Percentiles rank a stretch among this genome's conserved stretches.
Conservation (phyloP, 2,113 vertebrate species). For the Etheostoma cragini region DNA sequence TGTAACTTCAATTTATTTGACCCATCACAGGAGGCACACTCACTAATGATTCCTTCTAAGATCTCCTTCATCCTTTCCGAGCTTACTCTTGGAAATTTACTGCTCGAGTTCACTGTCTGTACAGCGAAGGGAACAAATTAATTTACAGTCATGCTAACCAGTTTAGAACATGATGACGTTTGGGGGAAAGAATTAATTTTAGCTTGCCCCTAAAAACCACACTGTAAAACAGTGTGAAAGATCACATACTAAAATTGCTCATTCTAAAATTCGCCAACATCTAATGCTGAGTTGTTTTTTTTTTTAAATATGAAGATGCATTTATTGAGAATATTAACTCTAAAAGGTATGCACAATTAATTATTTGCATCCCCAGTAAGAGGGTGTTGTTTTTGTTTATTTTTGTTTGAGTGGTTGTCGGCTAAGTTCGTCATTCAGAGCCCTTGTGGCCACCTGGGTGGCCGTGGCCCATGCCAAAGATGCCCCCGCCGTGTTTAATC, state of each 20-base stretch:
- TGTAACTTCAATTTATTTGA: slow-evolving; percentile 58
- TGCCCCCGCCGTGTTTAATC: slow-evolving; percentile 80
- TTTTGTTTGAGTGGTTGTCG: slow-evolving; percentile 65
- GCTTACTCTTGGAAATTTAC: slow-evolving; percentile 72
- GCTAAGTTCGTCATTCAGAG: slow-evolving; percentile 56
- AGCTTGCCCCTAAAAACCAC: slow-evolving; percentile 57
- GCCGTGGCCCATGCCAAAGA: slow-evolving; percentile 74
- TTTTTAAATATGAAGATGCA: slow-evolving; percentile 2
- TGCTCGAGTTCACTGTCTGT: slow-evolving; percentile 60
- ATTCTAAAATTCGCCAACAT: slow-evolving; percentile 44
- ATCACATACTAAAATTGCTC: slow-evolving; percentile 61
- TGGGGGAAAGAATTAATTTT: slow-evolving; percentile 73
- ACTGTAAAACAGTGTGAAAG: slow-evolving; percentile 69
- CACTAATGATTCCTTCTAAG: slow-evolving; percentile 50
- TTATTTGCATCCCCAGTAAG: slow-evolving; percentile 47
- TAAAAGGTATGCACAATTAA: slow-evolving; percentile 49
- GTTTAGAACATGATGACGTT: slow-evolving; percentile 73
- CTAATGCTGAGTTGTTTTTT: background rate
- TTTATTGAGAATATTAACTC: slow-evolving; percentile 35
- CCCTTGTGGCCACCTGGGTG: slow-evolving; percentile 75
- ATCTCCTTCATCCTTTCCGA: slow-evolving; percentile 66
- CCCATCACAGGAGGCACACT: slow-evolving; percentile 38
- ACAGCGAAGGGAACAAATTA: slow-evolving; percentile 74
- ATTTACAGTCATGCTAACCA: slow-evolving; percentile 72
- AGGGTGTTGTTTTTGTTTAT: slow-evolving; percentile 65